A percentile compares a stretch with the other conserved stretches of the same genome.
These are phyloP conservation scores for Urophycis tenuis DNA, from an alignment of 2,797 vertebrate species.

Conservation along the genomic window DNA sequence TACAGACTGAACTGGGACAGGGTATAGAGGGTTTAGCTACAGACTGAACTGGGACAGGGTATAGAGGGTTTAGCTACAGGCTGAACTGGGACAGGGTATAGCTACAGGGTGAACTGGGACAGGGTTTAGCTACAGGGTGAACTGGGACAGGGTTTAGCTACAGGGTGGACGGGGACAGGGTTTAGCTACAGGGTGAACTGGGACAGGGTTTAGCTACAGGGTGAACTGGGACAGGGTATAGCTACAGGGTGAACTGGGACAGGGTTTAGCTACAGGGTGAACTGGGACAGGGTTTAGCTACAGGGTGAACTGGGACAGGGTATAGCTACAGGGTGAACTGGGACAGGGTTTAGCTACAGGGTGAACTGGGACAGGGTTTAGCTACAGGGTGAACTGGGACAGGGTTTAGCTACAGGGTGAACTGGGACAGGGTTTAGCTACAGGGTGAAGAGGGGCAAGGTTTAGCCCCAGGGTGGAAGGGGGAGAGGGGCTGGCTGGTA, in stretches of 20 bases:
- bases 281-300: background rate
- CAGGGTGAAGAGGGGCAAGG: background rate
- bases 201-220: slow-evolving; percentile 1
- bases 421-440: background rate
- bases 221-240: background rate
- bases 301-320: too few relatives aligned
- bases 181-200: too few relatives aligned
- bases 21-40: background rate
- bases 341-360: background rate
- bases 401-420: too few relatives aligned
- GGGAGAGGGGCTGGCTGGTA: slow-evolving; percentile 17
- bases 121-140: too few relatives aligned
- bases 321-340: background rate
- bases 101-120: background rate
- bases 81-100: too few relatives aligned
- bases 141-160: slow-evolving; percentile 1
- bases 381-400: background rate
- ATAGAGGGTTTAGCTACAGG: background rate
- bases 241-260: too few relatives aligned
- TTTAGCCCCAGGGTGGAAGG: too few relatives aligned
- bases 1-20: background rate
- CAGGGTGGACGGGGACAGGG: background rate
- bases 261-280: background rate
- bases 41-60: background rate
- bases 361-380: too few relatives aligned